Evolutionary conservation across 2,797 vertebrate genomes (phyloP).

Genomic region (Anabas testudineus): DNA sequence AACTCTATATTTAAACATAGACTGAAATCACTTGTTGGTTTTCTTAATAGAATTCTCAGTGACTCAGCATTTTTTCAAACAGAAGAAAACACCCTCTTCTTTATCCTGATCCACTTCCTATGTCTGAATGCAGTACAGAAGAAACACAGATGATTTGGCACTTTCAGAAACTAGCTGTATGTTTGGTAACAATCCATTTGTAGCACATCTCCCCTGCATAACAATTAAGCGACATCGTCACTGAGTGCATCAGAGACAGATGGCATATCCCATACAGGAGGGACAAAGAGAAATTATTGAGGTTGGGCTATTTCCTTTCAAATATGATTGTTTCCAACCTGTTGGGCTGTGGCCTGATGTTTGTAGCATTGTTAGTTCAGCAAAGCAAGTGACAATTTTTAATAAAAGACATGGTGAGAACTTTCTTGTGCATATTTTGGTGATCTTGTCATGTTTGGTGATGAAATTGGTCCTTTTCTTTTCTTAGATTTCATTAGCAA

Average conservation of each 20-base stretch:
- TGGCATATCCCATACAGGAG: conserved; percentile 60
- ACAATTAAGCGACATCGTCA: conserved; percentile 74
- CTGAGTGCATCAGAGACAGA: conserved; percentile 74
- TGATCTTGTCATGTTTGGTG: conserved; percentile 37
- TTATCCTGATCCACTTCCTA: conserved; percentile 7
- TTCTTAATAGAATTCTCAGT: conserved; percentile 29
- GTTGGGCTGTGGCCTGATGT: conserved; percentile 29
- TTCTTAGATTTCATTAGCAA: conserved; percentile 55
- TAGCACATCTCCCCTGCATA: conserved; percentile 73
- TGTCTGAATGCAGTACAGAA: conserved; percentile 39
- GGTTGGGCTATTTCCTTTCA: conserved; percentile 46
- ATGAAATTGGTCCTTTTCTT: conserved; percentile 18
- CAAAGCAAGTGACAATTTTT: conserved; percentile 25
- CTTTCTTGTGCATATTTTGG: conserved; percentile 20
- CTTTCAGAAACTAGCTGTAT: conserved; percentile 59
- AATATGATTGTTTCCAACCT: conserved; percentile 53
- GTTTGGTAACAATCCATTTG: conserved; percentile 65
- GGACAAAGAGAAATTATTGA: conserved; percentile 39
- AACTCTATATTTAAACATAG: neutral
- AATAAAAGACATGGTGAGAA: conserved; percentile 23
- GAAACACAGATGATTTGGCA: conserved; percentile 56
- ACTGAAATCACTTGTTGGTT: conserved; percentile 10
- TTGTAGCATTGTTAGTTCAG: conserved; percentile 28
- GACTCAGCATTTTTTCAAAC: conserved; percentile 46
- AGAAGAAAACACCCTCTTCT: conserved; percentile 1